Evolutionary conservation across 1,140 invertebrate genomes (phyloP).

Genomic region (Oryctes rhinoceros): DNA sequence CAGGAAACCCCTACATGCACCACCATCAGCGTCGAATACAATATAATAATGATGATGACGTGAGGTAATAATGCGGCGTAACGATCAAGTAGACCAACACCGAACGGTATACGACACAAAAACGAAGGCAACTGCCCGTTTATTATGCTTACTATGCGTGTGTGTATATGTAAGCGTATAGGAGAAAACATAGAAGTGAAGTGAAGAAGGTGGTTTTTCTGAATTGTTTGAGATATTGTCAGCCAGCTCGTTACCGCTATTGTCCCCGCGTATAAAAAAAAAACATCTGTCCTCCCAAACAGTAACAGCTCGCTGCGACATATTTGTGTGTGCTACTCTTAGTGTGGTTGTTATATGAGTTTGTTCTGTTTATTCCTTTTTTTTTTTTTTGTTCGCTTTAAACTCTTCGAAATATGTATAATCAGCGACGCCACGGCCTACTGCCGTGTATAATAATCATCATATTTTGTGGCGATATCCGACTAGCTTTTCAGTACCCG

Average conservation of each 20-base stretch:
- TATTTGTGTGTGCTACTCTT: background rate
- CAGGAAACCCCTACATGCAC: constrained; percentile 16
- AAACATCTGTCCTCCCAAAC: constrained; percentile 38
- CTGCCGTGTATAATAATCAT: background rate
- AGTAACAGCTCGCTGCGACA: background rate
- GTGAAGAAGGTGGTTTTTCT: constrained; percentile 20
- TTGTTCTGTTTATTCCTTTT: background rate
- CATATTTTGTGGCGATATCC: too few relatives aligned
- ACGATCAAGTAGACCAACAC: background rate
- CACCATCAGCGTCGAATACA: constrained; percentile 4
- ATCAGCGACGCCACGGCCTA: constrained; percentile 8
- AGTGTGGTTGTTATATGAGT: background rate
- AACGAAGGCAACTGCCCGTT: too few relatives aligned
- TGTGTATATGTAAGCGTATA: background rate
- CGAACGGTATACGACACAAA: background rate
- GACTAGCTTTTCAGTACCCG: too few relatives aligned
- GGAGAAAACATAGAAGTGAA: background rate
- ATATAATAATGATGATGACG: constrained; percentile 31
- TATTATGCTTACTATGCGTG: background rate
- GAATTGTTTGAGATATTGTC: constrained; percentile 37
- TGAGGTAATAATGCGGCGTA: constrained; percentile 25
- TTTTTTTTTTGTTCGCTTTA: background rate
- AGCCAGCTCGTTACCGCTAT: constrained; percentile 35
- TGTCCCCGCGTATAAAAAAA: constrained; percentile 25
- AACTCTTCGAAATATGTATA: constrained; percentile 6